A percentile compares a stretch with the other conserved stretches of the same genome.
Conservation (phyloP, 37 sponge, comb jelly and placozoan species). For the Halisarca cf. caerulea region DNA sequence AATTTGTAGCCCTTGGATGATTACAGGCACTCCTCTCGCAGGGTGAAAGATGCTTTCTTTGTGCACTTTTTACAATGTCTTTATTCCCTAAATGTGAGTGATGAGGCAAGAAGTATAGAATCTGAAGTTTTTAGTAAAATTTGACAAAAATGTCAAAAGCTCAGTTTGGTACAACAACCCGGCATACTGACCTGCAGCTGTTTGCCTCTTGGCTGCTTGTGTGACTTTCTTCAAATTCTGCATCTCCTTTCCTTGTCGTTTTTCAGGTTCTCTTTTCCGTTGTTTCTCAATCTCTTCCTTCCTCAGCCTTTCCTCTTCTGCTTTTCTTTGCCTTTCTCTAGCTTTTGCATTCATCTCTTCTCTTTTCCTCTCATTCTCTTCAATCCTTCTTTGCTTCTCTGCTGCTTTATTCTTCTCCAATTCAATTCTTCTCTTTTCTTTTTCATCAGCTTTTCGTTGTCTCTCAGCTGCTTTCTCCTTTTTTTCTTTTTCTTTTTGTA, state of each 20-base stretch:
- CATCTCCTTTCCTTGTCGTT: not conserved
- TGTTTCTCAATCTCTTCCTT: not conserved
- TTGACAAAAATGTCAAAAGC: no score
- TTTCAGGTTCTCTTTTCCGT: not conserved
- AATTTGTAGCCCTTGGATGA: not conserved
- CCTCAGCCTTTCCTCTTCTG: not conserved
- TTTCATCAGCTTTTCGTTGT: no score
- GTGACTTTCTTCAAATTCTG: not conserved
- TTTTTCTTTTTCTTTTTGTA: no score
- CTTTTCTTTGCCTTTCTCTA: not conserved
- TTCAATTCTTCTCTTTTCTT: no score
- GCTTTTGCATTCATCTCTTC: not conserved
- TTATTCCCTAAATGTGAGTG: no score
- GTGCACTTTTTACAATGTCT: not conserved
- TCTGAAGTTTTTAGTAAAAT: no score
- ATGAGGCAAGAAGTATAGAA: no score
- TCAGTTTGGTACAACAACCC: no score
- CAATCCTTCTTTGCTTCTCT: conserved; percentile 5
- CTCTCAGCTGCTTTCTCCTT: no score
- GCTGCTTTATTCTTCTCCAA: no score
- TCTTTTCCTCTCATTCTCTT: not conserved
- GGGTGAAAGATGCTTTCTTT: not conserved
- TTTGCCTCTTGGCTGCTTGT: not conserved
- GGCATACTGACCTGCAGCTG: not conserved
- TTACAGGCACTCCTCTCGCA: not conserved